These are phyloP conservation scores for Phaethornis superciliosus DNA, from an alignment of 2,113 vertebrate genomes.

Conservation along the genomic window DNA sequence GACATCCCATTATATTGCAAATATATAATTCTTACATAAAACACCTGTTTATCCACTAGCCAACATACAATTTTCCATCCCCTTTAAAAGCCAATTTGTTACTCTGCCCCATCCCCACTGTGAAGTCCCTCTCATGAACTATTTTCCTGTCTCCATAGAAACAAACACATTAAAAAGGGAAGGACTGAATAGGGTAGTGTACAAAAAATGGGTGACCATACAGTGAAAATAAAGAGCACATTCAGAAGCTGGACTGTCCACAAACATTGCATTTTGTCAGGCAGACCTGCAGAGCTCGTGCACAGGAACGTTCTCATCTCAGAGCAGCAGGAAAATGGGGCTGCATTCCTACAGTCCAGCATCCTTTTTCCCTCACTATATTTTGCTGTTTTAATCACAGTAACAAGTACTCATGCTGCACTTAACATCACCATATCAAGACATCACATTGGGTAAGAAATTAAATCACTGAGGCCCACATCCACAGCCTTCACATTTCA, in stretches of 20 bases:
- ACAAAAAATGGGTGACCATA: background rate
- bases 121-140: background rate
- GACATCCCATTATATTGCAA: background rate
- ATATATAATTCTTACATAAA: background rate
- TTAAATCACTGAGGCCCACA: background rate
- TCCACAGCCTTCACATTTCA: background rate
- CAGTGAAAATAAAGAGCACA: background rate
- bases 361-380: background rate
- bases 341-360: rapidly evolving
- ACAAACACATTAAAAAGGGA: background rate
- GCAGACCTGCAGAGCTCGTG: background rate
- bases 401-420: background rate
- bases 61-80: background rate
- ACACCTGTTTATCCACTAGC: background rate
- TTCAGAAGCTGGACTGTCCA: background rate
- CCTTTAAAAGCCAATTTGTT: background rate
- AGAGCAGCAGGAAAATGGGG: background rate
- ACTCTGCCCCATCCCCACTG: background rate
- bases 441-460: background rate
- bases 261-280: no score
- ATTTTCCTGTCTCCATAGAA: background rate
- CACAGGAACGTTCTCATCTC: background rate
- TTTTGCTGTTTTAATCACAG: background rate
- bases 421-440: background rate
- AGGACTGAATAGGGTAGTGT: background rate